Evolutionary conservation across 2,888 invertebrate species (phyloP).

Genomic region (Punctoribates punctum): DNA sequence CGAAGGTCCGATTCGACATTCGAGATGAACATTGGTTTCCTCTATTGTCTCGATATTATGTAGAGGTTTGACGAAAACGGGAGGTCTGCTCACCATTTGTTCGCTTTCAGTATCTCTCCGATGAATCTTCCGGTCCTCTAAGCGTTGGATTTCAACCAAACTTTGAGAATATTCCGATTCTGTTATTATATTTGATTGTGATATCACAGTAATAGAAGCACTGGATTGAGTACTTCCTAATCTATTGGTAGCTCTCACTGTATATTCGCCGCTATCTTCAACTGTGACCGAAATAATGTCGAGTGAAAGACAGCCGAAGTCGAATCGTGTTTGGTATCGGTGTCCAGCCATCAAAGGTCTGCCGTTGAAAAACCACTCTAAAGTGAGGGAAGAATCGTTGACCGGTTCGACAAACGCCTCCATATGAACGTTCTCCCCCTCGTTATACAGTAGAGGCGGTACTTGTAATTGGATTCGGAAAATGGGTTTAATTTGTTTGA

Average conservation of each 20-base stretch:
- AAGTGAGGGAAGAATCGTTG: constrained; percentile 73
- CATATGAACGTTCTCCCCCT: constrained; percentile 82
- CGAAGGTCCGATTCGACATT: constrained; percentile 86
- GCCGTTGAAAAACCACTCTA: constrained; percentile 75
- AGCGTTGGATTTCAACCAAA: constrained; percentile 80
- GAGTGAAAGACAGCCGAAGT: constrained; percentile 94
- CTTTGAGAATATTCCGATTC: constrained; percentile 66
- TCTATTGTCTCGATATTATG: constrained; percentile 65
- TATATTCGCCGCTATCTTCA: constrained; percentile 93
- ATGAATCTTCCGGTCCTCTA: constrained; percentile 62
- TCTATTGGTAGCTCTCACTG: constrained; percentile 85
- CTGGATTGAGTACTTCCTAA: constrained; percentile 88
- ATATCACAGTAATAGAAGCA: constrained; percentile 55
- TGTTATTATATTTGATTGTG: constrained; percentile 86
- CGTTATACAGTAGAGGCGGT: constrained; percentile 67
- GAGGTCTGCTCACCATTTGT: constrained; percentile 51
- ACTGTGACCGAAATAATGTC: constrained; percentile 91
- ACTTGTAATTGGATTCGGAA: constrained; percentile 84
- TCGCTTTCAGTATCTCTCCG: constrained; percentile 44
- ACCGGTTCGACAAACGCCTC: constrained; percentile 93
- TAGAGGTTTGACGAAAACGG: constrained; percentile 67
- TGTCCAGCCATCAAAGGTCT: constrained; percentile 89
- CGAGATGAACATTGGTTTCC: constrained; percentile 72
- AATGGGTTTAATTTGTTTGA: constrained; percentile 70
- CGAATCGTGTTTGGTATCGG: constrained; percentile 87